phyloP scores from a whole-genome alignment of 2,888 invertebrate species.

The Leptogaster cylindrica region DNA sequence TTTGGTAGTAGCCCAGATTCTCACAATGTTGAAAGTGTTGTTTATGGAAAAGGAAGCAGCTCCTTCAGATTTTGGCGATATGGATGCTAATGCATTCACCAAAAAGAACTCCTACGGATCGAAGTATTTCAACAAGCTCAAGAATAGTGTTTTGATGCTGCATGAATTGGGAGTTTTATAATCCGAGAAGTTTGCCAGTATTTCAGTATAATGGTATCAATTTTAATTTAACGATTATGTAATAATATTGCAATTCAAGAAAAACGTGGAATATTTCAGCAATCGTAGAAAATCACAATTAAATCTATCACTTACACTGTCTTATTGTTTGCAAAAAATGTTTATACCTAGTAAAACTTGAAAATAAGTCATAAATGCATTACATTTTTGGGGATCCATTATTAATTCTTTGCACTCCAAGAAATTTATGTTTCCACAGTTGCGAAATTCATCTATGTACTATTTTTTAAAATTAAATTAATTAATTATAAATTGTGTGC shows the following conservation, averaged over 20 bases:
- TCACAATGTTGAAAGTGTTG: conserved; percentile 64
- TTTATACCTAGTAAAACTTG: too few relatives aligned
- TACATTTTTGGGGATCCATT: too few relatives aligned
- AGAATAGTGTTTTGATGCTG: conserved; percentile 56
- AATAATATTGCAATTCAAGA: neutral
- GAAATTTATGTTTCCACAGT: too few relatives aligned
- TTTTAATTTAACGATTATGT: neutral
- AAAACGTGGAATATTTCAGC: too few relatives aligned
- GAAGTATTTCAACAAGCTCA: conserved; percentile 57
- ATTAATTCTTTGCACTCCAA: too few relatives aligned
- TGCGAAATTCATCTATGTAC: too few relatives aligned
- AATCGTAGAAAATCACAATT: too few relatives aligned
- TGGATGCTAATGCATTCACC: conserved; percentile 59
- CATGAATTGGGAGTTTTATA: conserved; percentile 43
- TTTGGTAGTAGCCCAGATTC: conserved; percentile 62
- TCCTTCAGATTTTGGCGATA: conserved; percentile 62
- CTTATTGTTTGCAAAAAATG: too few relatives aligned
- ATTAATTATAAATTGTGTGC: too few relatives aligned
- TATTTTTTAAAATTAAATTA: too few relatives aligned
- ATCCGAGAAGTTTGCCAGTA: neutral
- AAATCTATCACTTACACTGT: too few relatives aligned
- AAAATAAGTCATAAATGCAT: too few relatives aligned
- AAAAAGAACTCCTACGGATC: conserved; percentile 57
- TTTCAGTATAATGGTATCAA: neutral
- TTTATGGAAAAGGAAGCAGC: conserved; percentile 62